A percentile compares a stretch with the other conserved stretches of the same genome.
Evolutionary conservation across 2,888 invertebrate species (phyloP).

Genomic region (Aspidiotus destructor): DNA sequence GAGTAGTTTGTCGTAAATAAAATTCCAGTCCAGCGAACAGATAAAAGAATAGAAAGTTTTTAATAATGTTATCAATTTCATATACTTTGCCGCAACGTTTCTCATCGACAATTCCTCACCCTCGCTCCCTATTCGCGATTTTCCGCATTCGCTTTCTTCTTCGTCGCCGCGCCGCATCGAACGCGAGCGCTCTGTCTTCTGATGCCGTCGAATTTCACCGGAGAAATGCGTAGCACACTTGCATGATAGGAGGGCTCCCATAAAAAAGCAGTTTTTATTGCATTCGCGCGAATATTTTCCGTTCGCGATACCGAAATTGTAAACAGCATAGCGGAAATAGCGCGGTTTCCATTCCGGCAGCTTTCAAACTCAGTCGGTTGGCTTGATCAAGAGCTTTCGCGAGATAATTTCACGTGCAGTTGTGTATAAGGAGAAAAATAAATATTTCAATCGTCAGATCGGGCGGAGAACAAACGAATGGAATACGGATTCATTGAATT

Average conservation of each 20-base stretch:
- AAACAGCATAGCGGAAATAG: constrained; percentile 4
- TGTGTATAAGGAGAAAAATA: too few relatives aligned
- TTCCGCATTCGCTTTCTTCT: too few relatives aligned
- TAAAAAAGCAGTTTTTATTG: constrained; percentile 1
- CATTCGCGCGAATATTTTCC: constrained; percentile 2
- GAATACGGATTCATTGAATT: too few relatives aligned
- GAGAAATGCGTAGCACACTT: too few relatives aligned
- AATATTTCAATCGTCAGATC: too few relatives aligned
- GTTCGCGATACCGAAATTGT: background rate
- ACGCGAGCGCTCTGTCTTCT: too few relatives aligned
- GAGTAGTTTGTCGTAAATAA: constrained; percentile 21
- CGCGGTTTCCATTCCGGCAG: constrained; percentile 2
- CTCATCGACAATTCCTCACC: background rate
- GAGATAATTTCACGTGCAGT: too few relatives aligned
- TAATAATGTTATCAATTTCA: constrained; percentile 29
- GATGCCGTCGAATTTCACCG: too few relatives aligned
- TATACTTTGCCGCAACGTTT: constrained; percentile 25
- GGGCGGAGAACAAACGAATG: too few relatives aligned
- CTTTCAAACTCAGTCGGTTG: background rate
- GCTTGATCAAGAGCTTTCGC: background rate
- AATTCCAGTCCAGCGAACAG: constrained; percentile 29
- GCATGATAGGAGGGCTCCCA: background rate
- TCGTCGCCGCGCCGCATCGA: too few relatives aligned
- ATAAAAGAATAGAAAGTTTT: constrained; percentile 29
- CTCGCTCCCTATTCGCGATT: too few relatives aligned